phyloP scores from a whole-genome alignment of 1,140 invertebrate species.

The Drosophila yakuba region DNA sequence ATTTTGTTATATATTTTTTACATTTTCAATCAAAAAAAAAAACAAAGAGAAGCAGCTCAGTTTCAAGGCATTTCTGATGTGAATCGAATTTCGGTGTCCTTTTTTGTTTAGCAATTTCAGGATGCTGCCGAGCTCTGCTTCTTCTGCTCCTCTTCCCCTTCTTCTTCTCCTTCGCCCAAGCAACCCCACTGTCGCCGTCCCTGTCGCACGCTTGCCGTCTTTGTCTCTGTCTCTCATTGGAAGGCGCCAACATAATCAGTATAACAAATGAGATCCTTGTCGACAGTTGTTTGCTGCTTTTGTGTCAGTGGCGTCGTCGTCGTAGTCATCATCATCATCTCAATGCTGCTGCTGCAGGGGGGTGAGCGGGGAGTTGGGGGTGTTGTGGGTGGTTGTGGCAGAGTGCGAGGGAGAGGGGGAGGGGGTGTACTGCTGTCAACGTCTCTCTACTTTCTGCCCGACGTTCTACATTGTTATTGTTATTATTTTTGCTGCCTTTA shows the following conservation, averaged over 20 bases:
- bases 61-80: neutral
- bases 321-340: conserved; percentile 58
- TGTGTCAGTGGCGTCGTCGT: conserved; percentile 82
- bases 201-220: conserved; percentile 5
- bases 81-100: conserved; percentile 1
- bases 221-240: conserved; percentile 47
- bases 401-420: neutral
- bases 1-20: too few relatives aligned
- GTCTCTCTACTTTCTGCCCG: conserved; percentile 74
- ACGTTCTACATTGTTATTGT: conserved; percentile 81
- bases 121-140: neutral
- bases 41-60: neutral
- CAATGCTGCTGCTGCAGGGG: neutral
- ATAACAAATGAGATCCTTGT: conserved; percentile 83
- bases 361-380: neutral
- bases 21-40: too few relatives aligned
- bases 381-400: neutral
- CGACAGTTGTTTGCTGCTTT: conserved; percentile 82
- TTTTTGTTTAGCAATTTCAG: conserved; percentile 25
- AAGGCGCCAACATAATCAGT: conserved; percentile 82
- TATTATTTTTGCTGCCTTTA: conserved; percentile 83
- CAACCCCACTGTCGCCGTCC: neutral
- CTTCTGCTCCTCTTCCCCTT: too few relatives aligned
- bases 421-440: conserved; percentile 56
- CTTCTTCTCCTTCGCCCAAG: neutral